Percentiles rank a stretch among this genome's conserved stretches.
Evolutionary conservation across 2,113 vertebrate species (phyloP).

Genomic region (Lepisosteus oculatus): DNA sequence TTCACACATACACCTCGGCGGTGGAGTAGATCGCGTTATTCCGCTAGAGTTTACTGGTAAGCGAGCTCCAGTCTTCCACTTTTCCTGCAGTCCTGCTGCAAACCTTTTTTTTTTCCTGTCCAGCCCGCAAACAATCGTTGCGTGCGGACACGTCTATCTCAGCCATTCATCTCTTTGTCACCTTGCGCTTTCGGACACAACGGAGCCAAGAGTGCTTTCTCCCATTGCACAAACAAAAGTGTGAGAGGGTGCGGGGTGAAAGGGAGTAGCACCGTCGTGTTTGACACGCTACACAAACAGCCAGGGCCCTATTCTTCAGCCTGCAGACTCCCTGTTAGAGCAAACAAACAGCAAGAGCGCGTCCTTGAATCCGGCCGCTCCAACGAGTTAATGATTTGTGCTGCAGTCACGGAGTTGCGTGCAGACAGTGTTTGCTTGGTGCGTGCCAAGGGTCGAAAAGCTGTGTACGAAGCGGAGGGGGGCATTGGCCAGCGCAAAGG

Average conservation of each 20-base stretch:
- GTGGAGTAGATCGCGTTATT: too few relatives aligned
- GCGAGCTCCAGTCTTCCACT: constrained; percentile 42
- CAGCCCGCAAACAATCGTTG: constrained; percentile 63
- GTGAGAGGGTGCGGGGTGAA: constrained; percentile 32
- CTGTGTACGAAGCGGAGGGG: constrained; percentile 63
- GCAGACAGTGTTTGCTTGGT: constrained; percentile 72
- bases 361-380: constrained; percentile 34
- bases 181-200: constrained; percentile 52
- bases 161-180: constrained; percentile 68
- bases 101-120: constrained; percentile 34
- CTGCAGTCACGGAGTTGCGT: constrained; percentile 55
- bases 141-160: constrained; percentile 62
- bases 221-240: constrained; percentile 22
- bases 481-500: constrained; percentile 48
- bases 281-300: constrained; percentile 45
- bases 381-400: constrained; percentile 69
- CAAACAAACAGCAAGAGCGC: constrained; percentile 9
- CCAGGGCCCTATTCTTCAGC: constrained; percentile 27
- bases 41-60: too few relatives aligned
- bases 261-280: constrained; percentile 46
- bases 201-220: constrained; percentile 42
- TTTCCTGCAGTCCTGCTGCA: constrained; percentile 30
- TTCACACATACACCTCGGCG: too few relatives aligned
- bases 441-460: constrained; percentile 68
- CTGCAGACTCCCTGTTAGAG: constrained; percentile 15